Percentiles rank a stretch among this genome's conserved stretches.
Conservation (phyloP, 2,888 invertebrate genomes). For the Drosophila eohydei region DNA sequence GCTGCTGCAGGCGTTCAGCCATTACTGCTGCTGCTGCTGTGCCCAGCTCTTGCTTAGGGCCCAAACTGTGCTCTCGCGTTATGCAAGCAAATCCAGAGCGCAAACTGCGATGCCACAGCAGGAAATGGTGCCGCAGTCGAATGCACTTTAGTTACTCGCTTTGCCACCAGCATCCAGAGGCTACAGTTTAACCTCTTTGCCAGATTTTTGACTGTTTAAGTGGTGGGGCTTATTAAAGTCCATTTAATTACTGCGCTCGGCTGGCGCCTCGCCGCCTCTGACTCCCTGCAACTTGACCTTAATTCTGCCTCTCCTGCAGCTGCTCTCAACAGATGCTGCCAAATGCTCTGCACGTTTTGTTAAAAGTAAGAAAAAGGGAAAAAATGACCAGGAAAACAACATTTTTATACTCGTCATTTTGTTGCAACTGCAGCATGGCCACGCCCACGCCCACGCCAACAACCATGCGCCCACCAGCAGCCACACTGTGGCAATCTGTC, state of each 20-base stretch:
- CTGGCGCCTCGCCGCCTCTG: slow-evolving; percentile 46
- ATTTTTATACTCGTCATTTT: slow-evolving; percentile 57
- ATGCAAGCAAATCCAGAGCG: slow-evolving; percentile 38
- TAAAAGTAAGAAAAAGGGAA: slow-evolving; percentile 17
- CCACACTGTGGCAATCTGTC: slow-evolving; percentile 81
- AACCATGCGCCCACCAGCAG: slow-evolving; percentile 17
- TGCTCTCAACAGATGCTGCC: not conserved
- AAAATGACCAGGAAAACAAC: slow-evolving; percentile 10
- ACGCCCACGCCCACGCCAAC: slow-evolving; percentile 48
- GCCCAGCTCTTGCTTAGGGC: slow-evolving; percentile 17
- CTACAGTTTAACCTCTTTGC: slow-evolving; percentile 66
- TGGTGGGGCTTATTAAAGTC: slow-evolving; percentile 73
- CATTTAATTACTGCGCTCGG: slow-evolving; percentile 64
- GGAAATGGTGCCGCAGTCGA: slow-evolving; percentile 15
- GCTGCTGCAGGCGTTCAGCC: slow-evolving; percentile 33
- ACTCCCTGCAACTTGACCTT: slow-evolving; percentile 65
- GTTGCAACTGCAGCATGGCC: slow-evolving; percentile 49
- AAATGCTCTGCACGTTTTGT: slow-evolving; percentile 47
- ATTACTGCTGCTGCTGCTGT: slow-evolving; percentile 20
- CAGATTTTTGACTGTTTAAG: slow-evolving; percentile 76
- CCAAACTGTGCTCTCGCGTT: slow-evolving; percentile 27
- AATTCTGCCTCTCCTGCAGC: slow-evolving; percentile 43
- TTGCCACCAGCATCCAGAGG: not conserved
- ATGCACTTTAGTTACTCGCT: slow-evolving; percentile 10
- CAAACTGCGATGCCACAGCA: slow-evolving; percentile 21